These are phyloP conservation scores for Ennomos erosarius DNA, from an alignment of 2,888 invertebrate species.

Conservation along the genomic window DNA sequence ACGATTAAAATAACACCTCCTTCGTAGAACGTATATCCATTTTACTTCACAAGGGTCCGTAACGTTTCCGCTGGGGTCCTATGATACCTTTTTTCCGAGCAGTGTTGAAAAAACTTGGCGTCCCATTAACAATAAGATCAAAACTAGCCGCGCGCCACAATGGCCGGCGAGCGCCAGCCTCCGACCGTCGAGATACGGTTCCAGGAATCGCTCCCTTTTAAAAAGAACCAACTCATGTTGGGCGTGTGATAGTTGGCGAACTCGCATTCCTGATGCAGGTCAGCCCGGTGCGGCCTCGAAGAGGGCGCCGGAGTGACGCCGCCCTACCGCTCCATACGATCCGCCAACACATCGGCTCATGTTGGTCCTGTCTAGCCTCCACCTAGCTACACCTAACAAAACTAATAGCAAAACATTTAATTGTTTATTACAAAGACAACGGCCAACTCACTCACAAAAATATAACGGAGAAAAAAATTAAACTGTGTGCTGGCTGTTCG, in stretches of 20 bases:
- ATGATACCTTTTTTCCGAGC: conserved; percentile 81
- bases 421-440: neutral
- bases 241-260: conserved; percentile 76
- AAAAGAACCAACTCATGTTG: conserved; percentile 81
- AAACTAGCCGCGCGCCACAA: conserved; percentile 83
- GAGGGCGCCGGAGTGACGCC: conserved; percentile 46
- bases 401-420: too few species aligned
- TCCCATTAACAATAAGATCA: conserved; percentile 85
- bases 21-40: conserved; percentile 82
- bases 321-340: conserved; percentile 7
- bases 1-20: conserved; percentile 84
- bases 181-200: conserved; percentile 74
- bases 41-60: conserved; percentile 82
- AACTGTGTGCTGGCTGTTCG: neutral
- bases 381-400: neutral
- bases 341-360: neutral
- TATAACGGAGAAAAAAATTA: too few species aligned
- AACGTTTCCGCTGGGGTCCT: conserved; percentile 84
- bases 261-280: conserved; percentile 66
- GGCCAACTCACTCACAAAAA: neutral
- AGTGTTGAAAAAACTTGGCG: conserved; percentile 81
- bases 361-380: neutral
- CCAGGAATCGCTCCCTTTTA: conserved; percentile 80
- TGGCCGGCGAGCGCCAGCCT: conserved; percentile 81
- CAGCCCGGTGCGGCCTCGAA: conserved; percentile 38